Percentiles rank a stretch among this genome's conserved stretches.
These are phyloP conservation scores for Aythya baeri DNA, from an alignment of 2,113 vertebrate genomes.

Conservation along the genomic window DNA sequence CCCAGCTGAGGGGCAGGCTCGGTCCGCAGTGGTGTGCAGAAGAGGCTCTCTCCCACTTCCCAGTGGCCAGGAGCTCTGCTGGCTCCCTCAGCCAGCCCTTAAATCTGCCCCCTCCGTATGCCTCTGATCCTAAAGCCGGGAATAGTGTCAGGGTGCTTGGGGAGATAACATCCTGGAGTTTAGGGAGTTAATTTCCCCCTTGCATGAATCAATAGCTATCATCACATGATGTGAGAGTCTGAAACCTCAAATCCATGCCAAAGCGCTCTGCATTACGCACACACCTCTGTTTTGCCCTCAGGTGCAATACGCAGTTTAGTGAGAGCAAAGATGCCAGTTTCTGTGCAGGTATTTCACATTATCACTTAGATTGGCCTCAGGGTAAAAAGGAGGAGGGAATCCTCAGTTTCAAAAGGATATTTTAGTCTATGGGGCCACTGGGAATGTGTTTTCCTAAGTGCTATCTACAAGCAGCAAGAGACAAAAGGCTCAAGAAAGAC, in stretches of 20 bases:
- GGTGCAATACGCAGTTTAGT: background rate
- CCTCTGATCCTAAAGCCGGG: background rate
- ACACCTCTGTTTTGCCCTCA: slow-evolving; percentile 51
- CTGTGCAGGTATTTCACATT: slow-evolving; percentile 47
- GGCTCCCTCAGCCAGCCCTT: background rate
- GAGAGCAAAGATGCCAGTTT: slow-evolving; percentile 45
- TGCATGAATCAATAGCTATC: slow-evolving; percentile 47
- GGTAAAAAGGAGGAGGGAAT: slow-evolving; percentile 57
- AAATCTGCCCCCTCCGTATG: background rate
- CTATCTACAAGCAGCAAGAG: slow-evolving; percentile 7
- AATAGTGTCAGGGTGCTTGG: background rate
- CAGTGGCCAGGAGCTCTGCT: background rate
- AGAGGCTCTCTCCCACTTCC: background rate
- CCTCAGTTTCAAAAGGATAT: slow-evolving; percentile 44
- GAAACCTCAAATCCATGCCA: slow-evolving; percentile 42
- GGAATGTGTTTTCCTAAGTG: slow-evolving; percentile 27
- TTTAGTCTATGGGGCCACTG: slow-evolving; percentile 23
- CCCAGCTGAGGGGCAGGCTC: background rate
- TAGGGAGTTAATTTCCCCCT: background rate
- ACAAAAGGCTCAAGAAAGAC: slow-evolving; percentile 30
- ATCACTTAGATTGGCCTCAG: slow-evolving; percentile 54
- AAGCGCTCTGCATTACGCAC: background rate
- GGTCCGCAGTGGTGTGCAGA: background rate
- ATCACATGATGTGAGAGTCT: slow-evolving; percentile 21
- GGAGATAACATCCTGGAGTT: background rate